These are phyloP conservation scores for Rhabdophis nuchalis DNA, from an alignment of 2,797 vertebrate genomes.

Conservation along the genomic window DNA sequence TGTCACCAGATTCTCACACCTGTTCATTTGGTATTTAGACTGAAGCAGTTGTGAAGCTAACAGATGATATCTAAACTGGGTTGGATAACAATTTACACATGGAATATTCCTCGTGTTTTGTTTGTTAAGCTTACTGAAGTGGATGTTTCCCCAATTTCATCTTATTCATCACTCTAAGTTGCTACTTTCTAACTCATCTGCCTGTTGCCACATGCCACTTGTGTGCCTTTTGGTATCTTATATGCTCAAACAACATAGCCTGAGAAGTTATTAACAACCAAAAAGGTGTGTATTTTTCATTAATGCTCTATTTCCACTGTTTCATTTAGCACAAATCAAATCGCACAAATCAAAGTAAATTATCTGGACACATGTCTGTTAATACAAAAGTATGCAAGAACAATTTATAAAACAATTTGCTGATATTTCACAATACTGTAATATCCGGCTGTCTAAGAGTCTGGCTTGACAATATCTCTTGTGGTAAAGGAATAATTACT, in stretches of 20 bases:
- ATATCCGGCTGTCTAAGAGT: not conserved
- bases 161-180: slow-evolving; percentile 64
- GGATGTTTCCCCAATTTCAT: slow-evolving; percentile 67
- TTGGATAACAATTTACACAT: slow-evolving; percentile 67
- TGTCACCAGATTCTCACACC: slow-evolving; percentile 61
- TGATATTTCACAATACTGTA: not conserved
- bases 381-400: not conserved
- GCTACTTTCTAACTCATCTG: slow-evolving; percentile 43
- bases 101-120: slow-evolving; percentile 57
- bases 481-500: not conserved
- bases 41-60: slow-evolving; percentile 61
- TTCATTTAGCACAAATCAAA: not conserved
- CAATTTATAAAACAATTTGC: not conserved
- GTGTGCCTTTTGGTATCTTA: not conserved
- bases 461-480: not conserved
- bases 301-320: not conserved
- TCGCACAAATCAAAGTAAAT: not conserved
- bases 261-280: not conserved
- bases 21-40: slow-evolving; percentile 68
- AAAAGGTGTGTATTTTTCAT: not conserved
- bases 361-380: not conserved
- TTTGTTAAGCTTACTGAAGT: slow-evolving; percentile 60
- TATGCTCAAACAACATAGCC: not conserved
- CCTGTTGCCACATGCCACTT: not conserved
- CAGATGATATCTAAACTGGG: slow-evolving; percentile 57